Conservation (phyloP, 2,797 vertebrate species). For the Coluber constrictor region DNA sequence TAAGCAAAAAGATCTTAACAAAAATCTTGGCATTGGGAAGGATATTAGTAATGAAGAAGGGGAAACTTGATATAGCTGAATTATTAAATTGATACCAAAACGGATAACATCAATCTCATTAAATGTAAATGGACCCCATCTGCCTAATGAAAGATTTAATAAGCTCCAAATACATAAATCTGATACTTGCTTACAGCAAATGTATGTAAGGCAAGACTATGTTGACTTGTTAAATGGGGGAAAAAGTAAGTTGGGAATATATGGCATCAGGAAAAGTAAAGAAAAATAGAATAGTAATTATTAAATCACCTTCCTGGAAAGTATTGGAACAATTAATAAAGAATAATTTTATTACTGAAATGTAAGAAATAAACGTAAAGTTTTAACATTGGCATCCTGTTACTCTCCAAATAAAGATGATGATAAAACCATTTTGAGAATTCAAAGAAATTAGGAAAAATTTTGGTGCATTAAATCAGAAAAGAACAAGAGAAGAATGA, state of each 20-base stretch:
- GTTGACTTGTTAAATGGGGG: not conserved
- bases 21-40: not conserved
- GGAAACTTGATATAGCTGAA: not conserved
- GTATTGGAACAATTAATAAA: not conserved
- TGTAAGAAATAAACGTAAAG: not conserved
- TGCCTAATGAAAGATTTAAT: not conserved
- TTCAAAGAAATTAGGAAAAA: not conserved
- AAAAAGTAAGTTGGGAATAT: not conserved
- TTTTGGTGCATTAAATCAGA: not conserved
- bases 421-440: not conserved
- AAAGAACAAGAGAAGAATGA: not conserved
- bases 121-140: not conserved
- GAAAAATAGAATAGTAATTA: not conserved
- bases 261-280: not conserved
- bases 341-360: not conserved
- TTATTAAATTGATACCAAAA: not conserved
- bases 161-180: not conserved
- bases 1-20: not conserved
- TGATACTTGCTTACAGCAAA: not conserved
- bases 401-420: not conserved
- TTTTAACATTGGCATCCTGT: not conserved
- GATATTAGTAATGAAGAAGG: not conserved
- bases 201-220: not conserved
- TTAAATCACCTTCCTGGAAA: not conserved
- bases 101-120: not conserved